phyloP scores from a whole-genome alignment of 1,140 invertebrate genomes.

The Ceratosolen solmsi region DNA sequence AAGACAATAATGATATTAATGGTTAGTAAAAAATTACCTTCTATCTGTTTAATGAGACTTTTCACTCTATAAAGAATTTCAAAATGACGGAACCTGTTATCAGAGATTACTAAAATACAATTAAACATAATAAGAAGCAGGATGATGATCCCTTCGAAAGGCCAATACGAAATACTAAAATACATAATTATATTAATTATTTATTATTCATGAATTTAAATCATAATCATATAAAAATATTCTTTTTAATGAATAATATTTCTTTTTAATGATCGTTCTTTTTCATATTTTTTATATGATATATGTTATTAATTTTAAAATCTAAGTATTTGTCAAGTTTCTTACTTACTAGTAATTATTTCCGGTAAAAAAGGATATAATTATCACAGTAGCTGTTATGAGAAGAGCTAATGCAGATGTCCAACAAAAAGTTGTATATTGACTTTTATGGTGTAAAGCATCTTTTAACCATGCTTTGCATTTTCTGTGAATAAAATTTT shows the following conservation, averaged over 20 bases:
- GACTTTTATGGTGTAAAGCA: slow-evolving; percentile 76
- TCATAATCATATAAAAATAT: no score
- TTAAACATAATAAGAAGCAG: slow-evolving; percentile 75
- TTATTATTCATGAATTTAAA: neutral
- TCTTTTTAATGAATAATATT: no score
- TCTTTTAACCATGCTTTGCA: slow-evolving; percentile 74
- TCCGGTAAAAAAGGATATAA: slow-evolving; percentile 67
- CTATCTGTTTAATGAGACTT: slow-evolving; percentile 74
- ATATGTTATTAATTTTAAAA: neutral
- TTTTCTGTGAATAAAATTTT: slow-evolving; percentile 62
- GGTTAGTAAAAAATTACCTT: slow-evolving; percentile 65
- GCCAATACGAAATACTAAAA: slow-evolving; percentile 67
- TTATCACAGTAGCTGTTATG: slow-evolving; percentile 69
- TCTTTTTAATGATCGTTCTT: no score
- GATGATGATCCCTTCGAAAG: slow-evolving; percentile 72
- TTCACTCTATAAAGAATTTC: slow-evolving; percentile 79
- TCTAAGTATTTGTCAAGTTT: slow-evolving; percentile 4
- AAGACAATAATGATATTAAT: slow-evolving; percentile 40
- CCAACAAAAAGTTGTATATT: slow-evolving; percentile 80
- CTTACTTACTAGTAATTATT: slow-evolving; percentile 60
- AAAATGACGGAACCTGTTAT: slow-evolving; percentile 79
- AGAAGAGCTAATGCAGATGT: slow-evolving; percentile 75
- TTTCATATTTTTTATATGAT: no score
- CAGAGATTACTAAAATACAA: slow-evolving; percentile 76
- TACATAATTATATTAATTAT: neutral